These are phyloP conservation scores for Drosophila suzukii DNA, from an alignment of 1,140 invertebrate genomes.

Conservation along the genomic window DNA sequence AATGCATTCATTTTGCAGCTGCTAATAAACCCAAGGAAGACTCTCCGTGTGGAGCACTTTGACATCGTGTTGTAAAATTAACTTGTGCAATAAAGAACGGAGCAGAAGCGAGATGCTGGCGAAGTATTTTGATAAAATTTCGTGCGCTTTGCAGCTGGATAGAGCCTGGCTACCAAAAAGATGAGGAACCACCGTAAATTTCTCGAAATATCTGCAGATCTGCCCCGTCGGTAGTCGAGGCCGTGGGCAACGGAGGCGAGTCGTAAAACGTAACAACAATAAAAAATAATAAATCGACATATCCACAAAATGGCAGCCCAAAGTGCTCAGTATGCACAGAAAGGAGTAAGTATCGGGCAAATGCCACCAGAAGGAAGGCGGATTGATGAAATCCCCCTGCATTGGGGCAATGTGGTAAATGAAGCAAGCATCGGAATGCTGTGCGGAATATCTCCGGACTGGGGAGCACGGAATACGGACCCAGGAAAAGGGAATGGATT, in stretches of 20 bases:
- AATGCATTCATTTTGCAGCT: slow-evolving; percentile 28
- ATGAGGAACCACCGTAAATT: slow-evolving; percentile 55
- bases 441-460: slow-evolving; percentile 11
- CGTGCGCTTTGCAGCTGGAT: slow-evolving; percentile 39
- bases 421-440: slow-evolving; percentile 47
- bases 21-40: slow-evolving; percentile 28
- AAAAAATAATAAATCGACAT: slow-evolving; percentile 84
- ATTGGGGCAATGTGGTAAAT: slow-evolving; percentile 67
- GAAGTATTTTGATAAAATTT: slow-evolving; percentile 66
- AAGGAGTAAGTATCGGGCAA: slow-evolving; percentile 57
- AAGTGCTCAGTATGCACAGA: slow-evolving; percentile 68
- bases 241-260: slow-evolving; percentile 30
- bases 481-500: not conserved
- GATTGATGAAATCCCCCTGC: slow-evolving; percentile 52
- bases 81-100: slow-evolving; percentile 64
- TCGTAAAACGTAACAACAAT: slow-evolving; percentile 84
- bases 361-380: slow-evolving; percentile 31
- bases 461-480: not conserved
- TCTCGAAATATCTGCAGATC: slow-evolving; percentile 60
- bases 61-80: slow-evolving; percentile 67
- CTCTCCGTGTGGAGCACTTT: slow-evolving; percentile 31
- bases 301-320: slow-evolving; percentile 77
- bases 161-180: slow-evolving; percentile 35
- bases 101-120: slow-evolving; percentile 26
- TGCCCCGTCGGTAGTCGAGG: slow-evolving; percentile 38